Base-by-base conservation (phyloP, 2,888 invertebrate genomes). In the Ectemnius cavifrons region DNA sequence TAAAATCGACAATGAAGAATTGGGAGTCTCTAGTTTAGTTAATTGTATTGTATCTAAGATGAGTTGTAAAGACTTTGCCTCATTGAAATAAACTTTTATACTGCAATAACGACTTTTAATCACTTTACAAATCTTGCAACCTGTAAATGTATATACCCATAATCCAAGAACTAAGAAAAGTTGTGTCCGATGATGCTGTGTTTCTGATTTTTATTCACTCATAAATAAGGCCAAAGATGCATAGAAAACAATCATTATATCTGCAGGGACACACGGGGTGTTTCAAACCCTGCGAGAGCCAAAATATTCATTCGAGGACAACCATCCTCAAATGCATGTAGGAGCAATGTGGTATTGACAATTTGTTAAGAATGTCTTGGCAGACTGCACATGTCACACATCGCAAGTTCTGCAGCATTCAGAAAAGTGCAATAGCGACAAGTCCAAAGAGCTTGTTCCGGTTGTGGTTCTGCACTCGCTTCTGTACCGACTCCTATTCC, bases 401-500 rank as follows among this genome's bases (percentile, higher is more conserved):
- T 93, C 85, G 92, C 93, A 81, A 93, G 93, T 78, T 94, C 94
- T 77, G 95, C 92, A 78, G 94, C 94, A 93, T 99, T 99, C 89
- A 97, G 94, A 92, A 95, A 99, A 77, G 99, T 99, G 93, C 99
- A 99, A 88, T 97, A 95, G 84, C 94, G 94, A 91, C 99, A 99
- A 45, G 97, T 97, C 98, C 99, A 99, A 84, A 94, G 92, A 4
- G 92, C 88, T 71, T 92, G 92, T 64, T 90, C 91, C 0, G 91
- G 86, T 28, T 91, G 88, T 46, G 86, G 77, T 73, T 86, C 84
- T 0, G 73, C 73, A 16, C 72, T 83, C 66, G 90, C 87, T 18
- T 87, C 86, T 23, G 85, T 83, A 65, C 90, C 92, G 14, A 83
- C 79, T 46, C 84, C 85, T 60, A 83, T 71, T 23, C 80, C 80